Conservation (phyloP, 2,113 vertebrate species). For the Osmerus eperlanus region DNA sequence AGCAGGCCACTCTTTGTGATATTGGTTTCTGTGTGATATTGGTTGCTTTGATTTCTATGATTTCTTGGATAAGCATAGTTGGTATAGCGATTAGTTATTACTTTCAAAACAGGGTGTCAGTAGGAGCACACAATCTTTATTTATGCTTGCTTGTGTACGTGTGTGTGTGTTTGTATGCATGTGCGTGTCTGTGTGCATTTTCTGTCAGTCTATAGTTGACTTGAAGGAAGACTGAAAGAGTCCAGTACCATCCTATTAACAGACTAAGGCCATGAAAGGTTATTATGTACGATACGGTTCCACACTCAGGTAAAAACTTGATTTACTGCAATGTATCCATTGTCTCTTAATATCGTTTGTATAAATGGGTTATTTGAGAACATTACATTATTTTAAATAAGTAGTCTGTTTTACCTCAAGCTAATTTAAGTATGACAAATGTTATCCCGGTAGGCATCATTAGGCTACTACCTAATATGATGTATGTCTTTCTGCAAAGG, state of each 20-base stretch:
- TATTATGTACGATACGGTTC: background rate
- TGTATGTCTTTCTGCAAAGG: background rate
- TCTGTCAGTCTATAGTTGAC: too few species aligned
- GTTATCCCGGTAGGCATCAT: slow-evolving; percentile 17
- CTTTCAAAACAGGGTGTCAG: too few species aligned
- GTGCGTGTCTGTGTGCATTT: too few species aligned
- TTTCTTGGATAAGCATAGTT: too few species aligned
- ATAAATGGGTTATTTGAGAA: slow-evolving; percentile 36
- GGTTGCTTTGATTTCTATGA: background rate
- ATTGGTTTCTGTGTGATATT: background rate
- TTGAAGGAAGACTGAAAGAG: too few species aligned
- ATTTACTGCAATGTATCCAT: slow-evolving; percentile 28
- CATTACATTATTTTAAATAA: slow-evolving; percentile 30
- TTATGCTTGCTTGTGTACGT: too few species aligned
- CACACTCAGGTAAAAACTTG: background rate
- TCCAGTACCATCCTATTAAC: too few species aligned
- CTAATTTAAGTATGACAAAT: slow-evolving; percentile 38
- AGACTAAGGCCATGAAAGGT: too few species aligned
- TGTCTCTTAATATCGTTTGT: slow-evolving; percentile 28
- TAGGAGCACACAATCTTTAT: too few species aligned
- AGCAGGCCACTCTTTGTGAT: background rate
- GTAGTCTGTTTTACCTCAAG: slow-evolving; percentile 33
- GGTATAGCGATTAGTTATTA: too few species aligned
- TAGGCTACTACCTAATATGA: background rate
- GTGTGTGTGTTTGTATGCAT: too few species aligned